Evolutionary conservation across 2,888 invertebrate species (phyloP), one percentile per base, ranked within the genome.

Genomic region (Agonum fuliginosum): DNA sequence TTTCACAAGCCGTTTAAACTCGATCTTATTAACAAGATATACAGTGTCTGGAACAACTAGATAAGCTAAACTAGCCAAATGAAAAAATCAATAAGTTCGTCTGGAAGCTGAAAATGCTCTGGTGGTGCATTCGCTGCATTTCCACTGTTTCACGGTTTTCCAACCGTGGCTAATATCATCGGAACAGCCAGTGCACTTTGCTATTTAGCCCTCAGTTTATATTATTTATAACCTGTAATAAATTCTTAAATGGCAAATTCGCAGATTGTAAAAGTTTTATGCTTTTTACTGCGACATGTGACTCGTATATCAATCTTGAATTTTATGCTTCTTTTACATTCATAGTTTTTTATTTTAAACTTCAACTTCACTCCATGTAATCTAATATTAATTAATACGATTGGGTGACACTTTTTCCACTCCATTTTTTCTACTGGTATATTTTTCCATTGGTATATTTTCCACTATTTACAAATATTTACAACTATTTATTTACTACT

Each of bases 31-130:
- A 69, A 46, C 5, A 30, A n/a, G 22, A 69, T 43, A 69, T 12
- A 24, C 34, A 3, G 24, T 43, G 43, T 24, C 43, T 67, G 41
- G 17, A 34, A 10, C 8, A 17, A 2, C 22, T 46, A 69, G 69
- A 46, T 43, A 41, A 69, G 8, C 69, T n/a, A 43, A 67, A 41
- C 67, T 67, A 22, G 17, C 48, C 43, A 69, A 22, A 46, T 69
- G 69, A 69, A 69, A 69, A 69, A 69, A 69, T 69, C 69, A 69
- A 69, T 69, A 67, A 22, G 22, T 17, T 19, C 17, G 43, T 24
- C 41, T 69, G 46, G 27, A 46, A 46, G 12, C 46, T 46, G 46
- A 27, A 58, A 58, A 58, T 58, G 58, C 58, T 27, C 4, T 30
- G 4, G 30, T 30, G 30, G 3, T 30, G 6, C 8, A 30, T 30